Evolutionary conservation across 1,140 invertebrate genomes (phyloP).

Genomic region (Trichoplusia ni): DNA sequence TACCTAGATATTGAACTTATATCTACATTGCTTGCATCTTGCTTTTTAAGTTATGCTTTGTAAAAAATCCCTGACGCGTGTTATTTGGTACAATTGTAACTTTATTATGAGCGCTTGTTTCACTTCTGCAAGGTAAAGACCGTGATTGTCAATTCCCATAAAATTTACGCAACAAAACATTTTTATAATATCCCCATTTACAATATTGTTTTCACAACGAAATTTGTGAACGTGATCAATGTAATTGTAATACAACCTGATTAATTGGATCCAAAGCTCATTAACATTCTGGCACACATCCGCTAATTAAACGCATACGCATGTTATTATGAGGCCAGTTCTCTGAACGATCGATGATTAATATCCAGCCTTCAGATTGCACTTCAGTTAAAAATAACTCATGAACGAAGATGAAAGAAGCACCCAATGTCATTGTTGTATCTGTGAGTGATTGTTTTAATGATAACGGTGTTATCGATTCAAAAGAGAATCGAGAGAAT

Average conservation of each 20-base stretch:
- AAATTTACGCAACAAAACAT: no score
- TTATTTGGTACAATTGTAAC: no score
- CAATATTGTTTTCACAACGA: no score
- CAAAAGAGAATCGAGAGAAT: not conserved
- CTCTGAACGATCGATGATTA: constrained; percentile 16
- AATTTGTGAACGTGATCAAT: no score
- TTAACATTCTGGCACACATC: constrained; percentile 16
- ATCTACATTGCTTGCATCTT: no score
- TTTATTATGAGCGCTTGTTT: no score
- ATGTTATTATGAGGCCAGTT: constrained; percentile 11
- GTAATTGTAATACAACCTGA: not conserved
- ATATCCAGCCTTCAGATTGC: constrained; percentile 1
- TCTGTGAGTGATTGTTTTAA: not conserved
- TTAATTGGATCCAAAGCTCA: constrained; percentile 6
- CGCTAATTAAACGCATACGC: constrained; percentile 6
- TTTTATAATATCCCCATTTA: no score
- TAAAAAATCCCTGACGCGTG: no score
- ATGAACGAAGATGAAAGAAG: constrained; percentile 19
- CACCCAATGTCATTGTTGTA: constrained; percentile 21
- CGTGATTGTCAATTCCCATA: no score
- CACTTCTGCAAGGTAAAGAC: no score
- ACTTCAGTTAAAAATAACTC: constrained; percentile 26
- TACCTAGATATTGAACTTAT: no score
- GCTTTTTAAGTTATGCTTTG: no score
- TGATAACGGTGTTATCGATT: constrained; percentile 13